Base-by-base conservation (phyloP, 2,888 invertebrate genomes). In the Chelonus formosanus region DNA sequence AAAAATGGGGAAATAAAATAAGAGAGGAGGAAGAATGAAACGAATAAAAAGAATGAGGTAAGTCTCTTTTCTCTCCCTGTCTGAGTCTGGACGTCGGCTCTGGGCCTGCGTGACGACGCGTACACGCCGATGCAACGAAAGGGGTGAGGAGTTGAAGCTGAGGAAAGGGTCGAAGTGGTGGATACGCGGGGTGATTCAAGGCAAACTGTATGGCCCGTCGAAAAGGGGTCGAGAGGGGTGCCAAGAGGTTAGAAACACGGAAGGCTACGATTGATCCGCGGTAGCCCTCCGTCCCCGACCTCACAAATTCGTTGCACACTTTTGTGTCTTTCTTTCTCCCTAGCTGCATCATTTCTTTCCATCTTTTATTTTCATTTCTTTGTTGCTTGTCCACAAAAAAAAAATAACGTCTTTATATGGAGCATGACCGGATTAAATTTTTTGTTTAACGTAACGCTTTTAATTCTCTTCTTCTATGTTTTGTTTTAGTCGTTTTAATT, bases 181-280 rank as follows among this genome's bases (percentile, higher is more conserved):
- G 66, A 74, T 70, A 72, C 73, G 86, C 87, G 85, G 86, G 72
- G 67, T 52, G 52, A 52, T 52, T 32, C 52, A 71, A 69, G 67
- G 70, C 66, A 67, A 65, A 68, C 40, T 65, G 64, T 62, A 61
- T 43, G 69, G 78, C 73, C 72, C 64, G 65, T 52, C 47, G 52
- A 34, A 63, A 40, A 60, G 56, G 67, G 77, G 76, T 76, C 78
- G 81, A 75, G 74, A 77, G 65, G 67, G 10, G 50, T 52, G 65
- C 53, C 10, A 44, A 66, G 68, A 68, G 67, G 63, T 54, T 57
- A 60, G 70, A 77, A 75, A 79, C 74, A 76, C 77, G 78, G 80
- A 80, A 79, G 78, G 80, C 80, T 77, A 81, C 81, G 79, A 80
- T 80, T 81, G 80, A 81, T 81, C 79, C 80, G 78, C 74, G 80